phyloP scores from a whole-genome alignment of 2,113 vertebrate genomes.

The Oxygymnocypris stewartii region DNA sequence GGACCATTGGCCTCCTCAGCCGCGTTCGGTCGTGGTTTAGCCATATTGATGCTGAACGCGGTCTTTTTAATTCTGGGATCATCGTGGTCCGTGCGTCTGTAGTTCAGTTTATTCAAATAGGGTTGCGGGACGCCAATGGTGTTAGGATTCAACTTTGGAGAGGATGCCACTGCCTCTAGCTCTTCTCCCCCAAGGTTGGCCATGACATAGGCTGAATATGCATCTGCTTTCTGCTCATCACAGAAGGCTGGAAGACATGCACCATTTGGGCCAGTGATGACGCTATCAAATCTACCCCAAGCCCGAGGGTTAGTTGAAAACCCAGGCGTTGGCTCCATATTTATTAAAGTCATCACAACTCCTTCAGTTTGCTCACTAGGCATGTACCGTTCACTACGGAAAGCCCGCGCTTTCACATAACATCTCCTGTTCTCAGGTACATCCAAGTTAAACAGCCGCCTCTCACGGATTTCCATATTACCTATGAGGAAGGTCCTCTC shows the following conservation, averaged over 20 bases:
- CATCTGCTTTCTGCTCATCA: slow-evolving; percentile 84
- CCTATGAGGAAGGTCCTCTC: slow-evolving; percentile 93
- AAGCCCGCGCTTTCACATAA: slow-evolving; percentile 90
- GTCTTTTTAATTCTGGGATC: slow-evolving; percentile 88
- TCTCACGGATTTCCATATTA: slow-evolving; percentile 97
- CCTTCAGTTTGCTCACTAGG: slow-evolving; percentile 92
- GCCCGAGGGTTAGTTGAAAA: slow-evolving; percentile 91
- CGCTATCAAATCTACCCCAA: slow-evolving; percentile 96
- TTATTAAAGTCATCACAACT: slow-evolving; percentile 90
- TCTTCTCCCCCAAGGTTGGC: slow-evolving; percentile 95
- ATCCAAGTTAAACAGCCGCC: slow-evolving; percentile 93
- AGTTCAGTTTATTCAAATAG: slow-evolving; percentile 88
- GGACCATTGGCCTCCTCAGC: slow-evolving; percentile 91
- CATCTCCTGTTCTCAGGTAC: slow-evolving; percentile 94
- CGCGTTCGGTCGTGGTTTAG: slow-evolving; percentile 85
- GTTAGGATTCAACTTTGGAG: slow-evolving; percentile 88
- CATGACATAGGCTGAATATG: slow-evolving; percentile 89
- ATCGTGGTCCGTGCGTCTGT: slow-evolving; percentile 88
- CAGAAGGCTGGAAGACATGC: slow-evolving; percentile 96
- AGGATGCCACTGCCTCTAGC: slow-evolving; percentile 86
- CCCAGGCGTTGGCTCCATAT: slow-evolving; percentile 88
- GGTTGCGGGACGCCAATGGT: slow-evolving; percentile 92
- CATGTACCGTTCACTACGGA: slow-evolving; percentile 92
- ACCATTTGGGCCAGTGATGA: slow-evolving; percentile 86
- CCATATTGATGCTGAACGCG: slow-evolving; percentile 90